Evolutionary conservation across 2,797 vertebrate species (phyloP), one percentile per base, ranked within the genome.

Genomic region (Sebastes kiyomatsui): DNA sequence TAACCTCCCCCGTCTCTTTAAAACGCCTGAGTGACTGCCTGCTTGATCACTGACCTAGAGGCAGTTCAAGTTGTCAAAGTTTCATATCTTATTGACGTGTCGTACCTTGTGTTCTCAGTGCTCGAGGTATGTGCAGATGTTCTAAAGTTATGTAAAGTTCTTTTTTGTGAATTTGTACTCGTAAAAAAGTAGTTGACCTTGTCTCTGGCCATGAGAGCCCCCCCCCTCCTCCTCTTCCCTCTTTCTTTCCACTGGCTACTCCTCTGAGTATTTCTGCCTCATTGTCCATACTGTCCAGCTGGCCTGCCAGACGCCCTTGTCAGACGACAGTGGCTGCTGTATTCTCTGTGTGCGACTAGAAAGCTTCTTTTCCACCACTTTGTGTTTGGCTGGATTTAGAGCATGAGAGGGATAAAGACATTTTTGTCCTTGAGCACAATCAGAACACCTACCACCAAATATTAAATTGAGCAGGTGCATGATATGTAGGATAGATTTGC

Each of bases 261-360:
- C 87, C 81, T 87, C 59, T 68, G 85, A 85, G 89, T 72, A 30
- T 90, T 90, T 90, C 83, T 84, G 80, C 79, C 77, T 88, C 75
- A 78, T 87, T 90, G 87, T 92, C 84, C 75, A 68, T 46, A 77
- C 42, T 75, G 77, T 79, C 78, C 73, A 74, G 72, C 76, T 46
- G 69, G 64, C 61, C 77, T 64, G 64, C 77, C 75, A 87, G 64
- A 62, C 59, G 61, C 56, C 79, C 81, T 76, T 82, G 86, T 86
- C 87, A 81, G 81, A 81, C 80, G 68, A 84, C 86, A 67, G 72
- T 61, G 59, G 72, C 76, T 69, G 87, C 80, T 87, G 67, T 59
- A 67, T 68, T 79, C 33, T 82, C 46, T 80, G 35, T 82, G 78
- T 75, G 32, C 14, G 13, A 38, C 74, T 54, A 49, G 25, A 81